Evolutionary conservation across 2,113 vertebrate genomes (phyloP).

Genomic region (Odocoileus hemionus): DNA sequence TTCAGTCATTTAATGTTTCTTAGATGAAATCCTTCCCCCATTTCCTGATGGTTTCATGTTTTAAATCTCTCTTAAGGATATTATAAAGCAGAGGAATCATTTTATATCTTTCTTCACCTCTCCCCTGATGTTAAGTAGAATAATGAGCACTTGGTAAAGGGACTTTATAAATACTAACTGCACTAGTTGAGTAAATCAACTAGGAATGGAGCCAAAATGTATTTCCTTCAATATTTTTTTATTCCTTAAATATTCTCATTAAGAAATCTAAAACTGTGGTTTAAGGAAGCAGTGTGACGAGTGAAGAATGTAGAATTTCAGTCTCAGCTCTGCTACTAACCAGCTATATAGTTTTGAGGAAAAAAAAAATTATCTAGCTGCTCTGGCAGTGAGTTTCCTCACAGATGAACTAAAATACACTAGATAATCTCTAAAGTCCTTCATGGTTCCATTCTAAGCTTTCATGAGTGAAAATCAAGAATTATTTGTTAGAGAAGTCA

Average conservation of each 20-base stretch:
- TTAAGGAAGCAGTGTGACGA: neutral
- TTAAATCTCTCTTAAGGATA: neutral
- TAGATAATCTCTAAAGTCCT: neutral
- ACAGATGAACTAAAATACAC: neutral
- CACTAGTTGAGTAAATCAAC: neutral
- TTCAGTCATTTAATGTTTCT: neutral
- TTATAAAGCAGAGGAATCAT: neutral
- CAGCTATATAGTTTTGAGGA: neutral
- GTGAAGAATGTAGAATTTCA: neutral
- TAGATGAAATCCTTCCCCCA: neutral
- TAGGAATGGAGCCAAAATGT: neutral
- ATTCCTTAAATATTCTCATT: neutral
- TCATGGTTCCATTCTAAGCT: neutral
- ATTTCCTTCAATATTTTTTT: neutral
- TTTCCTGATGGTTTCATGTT: neutral
- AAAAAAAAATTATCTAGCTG: neutral
- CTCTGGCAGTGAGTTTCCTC: neutral
- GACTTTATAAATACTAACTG: neutral
- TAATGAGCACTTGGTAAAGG: neutral
- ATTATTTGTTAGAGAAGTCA: neutral
- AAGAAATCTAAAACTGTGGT: neutral
- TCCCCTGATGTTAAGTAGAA: neutral
- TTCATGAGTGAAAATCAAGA: neutral
- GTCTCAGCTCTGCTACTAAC: neutral
- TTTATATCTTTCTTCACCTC: neutral